These are phyloP conservation scores for Ceriagrion tenellum DNA, from an alignment of 2,888 invertebrate genomes.

Conservation along the genomic window DNA sequence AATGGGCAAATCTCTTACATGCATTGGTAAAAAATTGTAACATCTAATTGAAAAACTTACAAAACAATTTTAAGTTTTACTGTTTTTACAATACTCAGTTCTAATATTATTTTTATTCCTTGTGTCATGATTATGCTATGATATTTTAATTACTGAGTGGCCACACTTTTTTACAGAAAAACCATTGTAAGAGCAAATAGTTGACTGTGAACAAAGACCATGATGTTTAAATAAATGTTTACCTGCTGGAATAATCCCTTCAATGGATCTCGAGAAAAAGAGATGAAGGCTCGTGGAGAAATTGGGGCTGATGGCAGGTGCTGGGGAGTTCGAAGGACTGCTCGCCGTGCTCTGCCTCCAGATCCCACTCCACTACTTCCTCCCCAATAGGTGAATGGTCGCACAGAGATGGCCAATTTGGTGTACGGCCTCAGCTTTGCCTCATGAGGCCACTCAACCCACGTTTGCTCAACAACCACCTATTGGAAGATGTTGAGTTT, in stretches of 20 bases:
- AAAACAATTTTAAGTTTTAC: too few species aligned
- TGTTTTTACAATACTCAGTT: too few species aligned
- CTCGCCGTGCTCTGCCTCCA: constrained; percentile 83
- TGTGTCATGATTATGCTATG: too few species aligned
- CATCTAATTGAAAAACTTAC: too few species aligned
- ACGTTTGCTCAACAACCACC: constrained; percentile 75
- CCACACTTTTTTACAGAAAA: too few species aligned
- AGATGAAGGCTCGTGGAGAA: constrained; percentile 87
- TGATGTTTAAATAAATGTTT: background rate
- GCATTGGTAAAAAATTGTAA: too few species aligned
- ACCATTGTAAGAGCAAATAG: too few species aligned
- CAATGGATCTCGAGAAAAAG: constrained; percentile 78
- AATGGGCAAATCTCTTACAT: too few species aligned
- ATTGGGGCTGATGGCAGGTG: constrained; percentile 89
- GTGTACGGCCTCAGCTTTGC: constrained; percentile 83
- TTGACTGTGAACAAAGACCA: too few species aligned
- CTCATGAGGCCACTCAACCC: constrained; percentile 75
- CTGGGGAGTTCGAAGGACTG: constrained; percentile 87
- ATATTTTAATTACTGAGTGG: too few species aligned
- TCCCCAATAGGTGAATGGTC: constrained; percentile 93
- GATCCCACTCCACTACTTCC: constrained; percentile 83
- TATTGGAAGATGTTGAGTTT: constrained; percentile 57
- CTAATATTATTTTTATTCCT: too few species aligned
- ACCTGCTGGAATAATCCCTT: constrained; percentile 72
- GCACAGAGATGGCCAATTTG: constrained; percentile 85